Conservation (phyloP, 1,140 invertebrate genomes). For the Psilanteris sp. region DNA sequence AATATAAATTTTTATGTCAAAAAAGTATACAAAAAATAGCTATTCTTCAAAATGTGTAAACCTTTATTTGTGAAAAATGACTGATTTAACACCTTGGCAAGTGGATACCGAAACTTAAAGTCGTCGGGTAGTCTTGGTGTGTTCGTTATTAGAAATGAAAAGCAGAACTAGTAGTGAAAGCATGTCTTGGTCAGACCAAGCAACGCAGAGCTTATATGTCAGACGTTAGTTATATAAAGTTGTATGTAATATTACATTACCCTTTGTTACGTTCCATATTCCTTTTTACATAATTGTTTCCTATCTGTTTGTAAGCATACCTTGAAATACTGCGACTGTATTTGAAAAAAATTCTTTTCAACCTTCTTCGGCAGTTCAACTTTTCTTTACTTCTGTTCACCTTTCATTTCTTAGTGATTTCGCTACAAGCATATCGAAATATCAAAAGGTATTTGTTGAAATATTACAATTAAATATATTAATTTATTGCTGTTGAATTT, state of each 20-base stretch:
- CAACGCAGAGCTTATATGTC: slow-evolving; percentile 32
- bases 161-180: slow-evolving; percentile 61
- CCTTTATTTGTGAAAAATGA: slow-evolving; percentile 56
- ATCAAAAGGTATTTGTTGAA: slow-evolving; percentile 17
- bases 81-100: slow-evolving; percentile 42
- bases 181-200: slow-evolving; percentile 57
- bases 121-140: slow-evolving; percentile 26
- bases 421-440: slow-evolving; percentile 22
- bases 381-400: slow-evolving; percentile 1
- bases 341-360: slow-evolving; percentile 43
- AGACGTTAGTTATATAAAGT: slow-evolving; percentile 54
- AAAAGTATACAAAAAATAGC: slow-evolving; percentile 17
- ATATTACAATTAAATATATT: slow-evolving; percentile 38
- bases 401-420: slow-evolving; percentile 20
- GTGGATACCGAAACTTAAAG: slow-evolving; percentile 37
- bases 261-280: slow-evolving; percentile 57
- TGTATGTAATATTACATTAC: slow-evolving; percentile 54
- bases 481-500: slow-evolving; percentile 51
- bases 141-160: slow-evolving; percentile 47
- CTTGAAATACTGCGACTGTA: slow-evolving; percentile 19
- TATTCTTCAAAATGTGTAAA: slow-evolving; percentile 30
- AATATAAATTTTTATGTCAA: no score
- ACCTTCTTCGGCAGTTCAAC: background rate
- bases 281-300: slow-evolving; percentile 30
- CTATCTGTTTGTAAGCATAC: slow-evolving; percentile 45